phyloP scores from a whole-genome alignment of 2,113 vertebrate species.

The Pampusana beccarii region DNA sequence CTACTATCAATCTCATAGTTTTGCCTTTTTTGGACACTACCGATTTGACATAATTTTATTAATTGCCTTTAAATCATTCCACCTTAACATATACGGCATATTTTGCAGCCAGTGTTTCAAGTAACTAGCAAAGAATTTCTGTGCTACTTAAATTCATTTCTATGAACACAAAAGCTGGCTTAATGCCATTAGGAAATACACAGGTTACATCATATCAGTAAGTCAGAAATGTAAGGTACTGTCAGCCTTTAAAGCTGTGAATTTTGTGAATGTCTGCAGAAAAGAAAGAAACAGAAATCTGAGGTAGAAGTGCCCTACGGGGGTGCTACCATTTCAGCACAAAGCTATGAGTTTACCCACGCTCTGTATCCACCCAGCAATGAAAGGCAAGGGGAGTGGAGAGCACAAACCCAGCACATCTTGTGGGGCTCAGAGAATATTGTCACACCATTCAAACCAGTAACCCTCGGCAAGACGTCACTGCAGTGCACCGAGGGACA shows the following conservation, averaged over 20 bases:
- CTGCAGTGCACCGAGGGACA: not conserved
- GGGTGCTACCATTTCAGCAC: not conserved
- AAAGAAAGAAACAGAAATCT: not conserved
- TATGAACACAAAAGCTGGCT: not conserved
- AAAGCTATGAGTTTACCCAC: not conserved
- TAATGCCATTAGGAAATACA: not conserved
- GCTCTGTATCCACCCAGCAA: fast-evolving
- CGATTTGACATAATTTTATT: not conserved
- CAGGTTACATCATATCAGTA: not conserved
- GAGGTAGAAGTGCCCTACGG: not conserved
- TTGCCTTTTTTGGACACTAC: not conserved
- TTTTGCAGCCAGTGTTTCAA: not conserved
- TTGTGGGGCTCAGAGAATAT: not conserved
- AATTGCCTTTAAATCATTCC: not conserved
- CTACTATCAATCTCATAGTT: not conserved
- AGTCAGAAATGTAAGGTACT: not conserved
- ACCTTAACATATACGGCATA: not conserved
- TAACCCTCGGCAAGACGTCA: not conserved
- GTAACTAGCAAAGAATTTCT: not conserved
- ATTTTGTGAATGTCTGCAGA: not conserved
- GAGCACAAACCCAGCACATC: fast-evolving
- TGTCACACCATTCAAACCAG: not conserved
- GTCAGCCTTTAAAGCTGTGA: not conserved
- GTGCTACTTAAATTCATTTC: not conserved
- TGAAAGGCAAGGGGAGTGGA: not conserved